Evolutionary conservation across 1,140 invertebrate species (phyloP), one percentile per base, ranked within the genome.

Genomic region (Matsumurasca onukii): DNA sequence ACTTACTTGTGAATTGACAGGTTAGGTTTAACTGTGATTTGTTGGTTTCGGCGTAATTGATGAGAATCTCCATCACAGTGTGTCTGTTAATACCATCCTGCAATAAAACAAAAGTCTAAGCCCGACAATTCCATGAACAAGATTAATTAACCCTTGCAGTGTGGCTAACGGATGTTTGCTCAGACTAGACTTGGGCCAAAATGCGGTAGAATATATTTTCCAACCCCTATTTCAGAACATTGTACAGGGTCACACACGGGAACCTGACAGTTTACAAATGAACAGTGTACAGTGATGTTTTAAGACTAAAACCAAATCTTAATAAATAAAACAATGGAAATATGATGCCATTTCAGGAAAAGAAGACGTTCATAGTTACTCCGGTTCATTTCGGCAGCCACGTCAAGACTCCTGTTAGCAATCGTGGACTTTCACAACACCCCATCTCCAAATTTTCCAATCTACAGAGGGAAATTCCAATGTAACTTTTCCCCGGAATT

Each of bases 41-140:
- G 12, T 85, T 85, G 24, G 77, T 79, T 69, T 81, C 79, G 1
- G 90, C 87, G 76, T 90, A 86, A 67, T 83, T 76, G 25, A 91
- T 75, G 12, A 92, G 80, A 25, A 91, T 82, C 68, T 89, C 83
- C 77, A 91, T 86, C 48, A 89, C 87, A 51, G 85, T 83, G 69
- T 84, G 82, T 15, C 90, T 83, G 78, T 91, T 91, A 3, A 90
- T 80, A 76, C 89, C 86, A 77, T 93, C 91, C 90, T 91, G 69
- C 39, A 77, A 74, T 69, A 70, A 69, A 71, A 31, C 31, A 62
- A 39, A 71, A n/a, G 25, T 31, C 59, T 17, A 24, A 64, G 51
- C 61, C 3, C 48, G 30, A 30, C 17, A 63, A 17, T 12, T 30
- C 25, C 12, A 67, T 55, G 48, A 49, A 9, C 17, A 9, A 39